Base-by-base conservation (phyloP, 2,888 invertebrate genomes). In the Esperia sulphurella region DNA sequence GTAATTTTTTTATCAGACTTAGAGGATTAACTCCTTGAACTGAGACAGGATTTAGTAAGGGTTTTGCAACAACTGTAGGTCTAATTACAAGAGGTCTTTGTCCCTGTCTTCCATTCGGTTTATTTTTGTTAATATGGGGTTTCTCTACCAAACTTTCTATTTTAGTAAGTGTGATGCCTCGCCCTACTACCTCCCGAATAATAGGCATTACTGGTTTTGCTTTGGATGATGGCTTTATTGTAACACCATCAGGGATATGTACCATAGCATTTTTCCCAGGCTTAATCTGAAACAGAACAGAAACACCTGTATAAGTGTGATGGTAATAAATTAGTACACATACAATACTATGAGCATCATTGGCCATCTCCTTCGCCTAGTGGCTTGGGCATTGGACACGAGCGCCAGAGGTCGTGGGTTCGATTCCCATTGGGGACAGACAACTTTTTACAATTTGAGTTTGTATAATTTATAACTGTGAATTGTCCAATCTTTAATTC, bases 221-320 rank as follows among this genome's bases (percentile, higher is more conserved):
- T 21, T 21, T 21, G 21, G 21, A 74, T 1, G 70, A 50, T 38
- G 76, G 73, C 53, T 74, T 79, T 48, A 83, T 79, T 35, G 77
- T 77, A 3, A 82, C 53, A 40, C 70, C 79, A 46, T 57, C 65
- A 13, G 87, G 88, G 52, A 89, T 84, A 50, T 79, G 79, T 13
- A 87, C 86, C 87, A 86, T 88, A n/a, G 80, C 79, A 71, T 86
- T 82, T 42, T 67, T 72, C 41, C 61, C 49, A 5, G 75, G 65
- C 67, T 83, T 37, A 38, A 14, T 14, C 41, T 14, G 8, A 33
- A 33, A 46, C 13, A 38, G 3, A 38, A 7, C n/a, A 38, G 10
- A 38, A 38, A 38, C 2, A 10, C 3, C 38, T 8, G 8, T 13
- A 3, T 10, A n/a, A 13, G 28, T 21, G 21, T 21, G 21, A 21